Percentiles rank a stretch among this genome's conserved stretches.
Evolutionary conservation across 2,797 vertebrate genomes (phyloP).

Genomic region (Chrysocyon brachyurus): DNA sequence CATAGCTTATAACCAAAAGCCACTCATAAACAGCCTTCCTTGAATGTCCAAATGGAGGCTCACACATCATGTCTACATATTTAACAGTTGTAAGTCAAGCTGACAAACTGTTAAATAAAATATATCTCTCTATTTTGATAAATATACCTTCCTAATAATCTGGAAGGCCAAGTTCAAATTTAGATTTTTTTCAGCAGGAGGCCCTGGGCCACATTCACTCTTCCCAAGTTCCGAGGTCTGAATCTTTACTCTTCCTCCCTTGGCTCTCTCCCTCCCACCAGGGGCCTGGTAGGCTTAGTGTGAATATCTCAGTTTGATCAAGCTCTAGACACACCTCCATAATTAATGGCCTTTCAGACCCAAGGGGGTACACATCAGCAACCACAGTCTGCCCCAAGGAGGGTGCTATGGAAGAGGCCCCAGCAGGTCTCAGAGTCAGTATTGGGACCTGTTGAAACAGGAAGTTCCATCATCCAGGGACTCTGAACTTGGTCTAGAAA

Average conservation of each 20-base stretch:
- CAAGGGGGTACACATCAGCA: accelerated
- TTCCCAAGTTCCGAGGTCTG: background rate
- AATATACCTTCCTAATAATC: background rate
- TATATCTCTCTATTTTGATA: background rate
- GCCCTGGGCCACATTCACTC: accelerated
- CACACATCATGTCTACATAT: background rate
- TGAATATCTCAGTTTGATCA: background rate
- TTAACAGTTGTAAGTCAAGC: background rate
- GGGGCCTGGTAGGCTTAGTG: background rate
- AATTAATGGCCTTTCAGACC: too few species aligned
- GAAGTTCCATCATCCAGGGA: background rate
- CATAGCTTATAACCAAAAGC: background rate
- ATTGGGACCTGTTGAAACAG: background rate
- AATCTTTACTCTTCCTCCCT: background rate
- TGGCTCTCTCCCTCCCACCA: background rate
- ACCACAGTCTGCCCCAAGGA: background rate
- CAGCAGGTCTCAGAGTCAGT: background rate
- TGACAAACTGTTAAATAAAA: background rate
- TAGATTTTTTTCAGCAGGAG: background rate
- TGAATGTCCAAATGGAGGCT: too few species aligned
- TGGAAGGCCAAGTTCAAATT: background rate
- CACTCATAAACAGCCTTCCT: background rate
- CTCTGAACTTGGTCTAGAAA: background rate
- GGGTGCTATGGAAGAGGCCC: background rate
- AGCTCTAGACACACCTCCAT: background rate